Evolutionary conservation across 2,888 invertebrate genomes (phyloP).

Genomic region (Ferrisia virgata): DNA sequence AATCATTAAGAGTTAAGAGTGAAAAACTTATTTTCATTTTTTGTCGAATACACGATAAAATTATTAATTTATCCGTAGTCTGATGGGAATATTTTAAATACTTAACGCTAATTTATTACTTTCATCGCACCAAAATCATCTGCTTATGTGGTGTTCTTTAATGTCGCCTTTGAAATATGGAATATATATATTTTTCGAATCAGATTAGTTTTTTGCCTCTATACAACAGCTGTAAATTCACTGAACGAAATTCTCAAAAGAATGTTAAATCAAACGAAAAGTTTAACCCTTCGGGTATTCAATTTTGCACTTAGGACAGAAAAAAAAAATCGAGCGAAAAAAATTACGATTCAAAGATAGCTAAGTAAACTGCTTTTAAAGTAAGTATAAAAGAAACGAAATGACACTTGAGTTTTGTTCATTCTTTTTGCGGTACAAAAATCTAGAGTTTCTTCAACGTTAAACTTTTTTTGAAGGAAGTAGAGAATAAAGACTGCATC

Average conservation of each 20-base stretch:
- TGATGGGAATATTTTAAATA: too few relatives aligned
- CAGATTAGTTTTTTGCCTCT: not conserved
- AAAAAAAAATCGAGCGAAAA: slow-evolving; percentile 1
- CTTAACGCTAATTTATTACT: too few relatives aligned
- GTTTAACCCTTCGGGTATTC: slow-evolving; percentile 37
- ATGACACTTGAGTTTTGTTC: slow-evolving; percentile 25
- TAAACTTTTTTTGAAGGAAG: not conserved
- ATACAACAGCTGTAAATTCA: slow-evolving; percentile 35
- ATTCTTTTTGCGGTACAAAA: slow-evolving; percentile 2
- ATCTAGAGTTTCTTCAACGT: slow-evolving; percentile 3
- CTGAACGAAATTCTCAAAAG: slow-evolving; percentile 28
- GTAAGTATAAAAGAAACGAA: slow-evolving; percentile 21
- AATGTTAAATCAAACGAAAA: slow-evolving; percentile 44
- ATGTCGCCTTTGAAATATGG: not conserved
- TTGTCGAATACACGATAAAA: too few relatives aligned
- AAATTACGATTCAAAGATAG: slow-evolving; percentile 31
- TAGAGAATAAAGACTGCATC: not conserved
- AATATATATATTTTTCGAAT: not conserved
- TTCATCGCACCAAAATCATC: too few relatives aligned
- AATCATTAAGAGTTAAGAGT: too few relatives aligned
- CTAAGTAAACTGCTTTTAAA: slow-evolving; percentile 42
- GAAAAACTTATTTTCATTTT: too few relatives aligned
- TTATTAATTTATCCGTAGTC: too few relatives aligned
- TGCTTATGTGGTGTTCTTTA: not conserved
- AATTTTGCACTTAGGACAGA: slow-evolving; percentile 38